Percentiles rank a stretch among this genome's conserved stretches.
phyloP scores from a whole-genome alignment of 2,888 invertebrate genomes.

The Acanthosepion pharaonis region DNA sequence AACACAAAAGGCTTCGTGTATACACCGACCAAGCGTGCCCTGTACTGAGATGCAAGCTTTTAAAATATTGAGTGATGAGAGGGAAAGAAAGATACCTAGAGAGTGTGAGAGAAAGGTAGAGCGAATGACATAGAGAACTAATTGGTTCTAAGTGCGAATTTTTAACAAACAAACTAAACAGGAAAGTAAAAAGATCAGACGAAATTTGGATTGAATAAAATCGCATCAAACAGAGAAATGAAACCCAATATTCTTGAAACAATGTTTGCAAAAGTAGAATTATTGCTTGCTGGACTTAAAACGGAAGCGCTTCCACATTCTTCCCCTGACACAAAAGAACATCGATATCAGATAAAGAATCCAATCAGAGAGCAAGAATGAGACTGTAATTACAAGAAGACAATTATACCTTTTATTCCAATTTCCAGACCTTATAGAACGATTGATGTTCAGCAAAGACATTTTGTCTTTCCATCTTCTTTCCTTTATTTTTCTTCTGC shows the following conservation, averaged over 20 bases:
- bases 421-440: background rate
- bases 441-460: background rate
- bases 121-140: background rate
- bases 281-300: background rate
- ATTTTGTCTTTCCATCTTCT: background rate
- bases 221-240: slow-evolving; percentile 18
- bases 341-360: background rate
- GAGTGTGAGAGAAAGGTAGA: background rate
- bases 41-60: no score
- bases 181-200: background rate
- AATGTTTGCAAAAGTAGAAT: background rate
- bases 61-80: no score
- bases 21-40: no score
- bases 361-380: background rate
- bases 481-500: background rate
- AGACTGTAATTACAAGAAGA: background rate
- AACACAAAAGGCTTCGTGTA: no score
- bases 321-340: background rate
- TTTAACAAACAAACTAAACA: background rate
- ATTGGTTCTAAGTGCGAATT: no score
- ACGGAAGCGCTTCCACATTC: background rate
- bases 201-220: background rate
- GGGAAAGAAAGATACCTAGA: no score
- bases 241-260: background rate
- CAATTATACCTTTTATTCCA: slow-evolving; percentile 1